Percentiles rank a stretch among this genome's conserved stretches.
These are phyloP conservation scores for Thymelicus lineola DNA, from an alignment of 2,888 invertebrate genomes.

Conservation along the genomic window DNA sequence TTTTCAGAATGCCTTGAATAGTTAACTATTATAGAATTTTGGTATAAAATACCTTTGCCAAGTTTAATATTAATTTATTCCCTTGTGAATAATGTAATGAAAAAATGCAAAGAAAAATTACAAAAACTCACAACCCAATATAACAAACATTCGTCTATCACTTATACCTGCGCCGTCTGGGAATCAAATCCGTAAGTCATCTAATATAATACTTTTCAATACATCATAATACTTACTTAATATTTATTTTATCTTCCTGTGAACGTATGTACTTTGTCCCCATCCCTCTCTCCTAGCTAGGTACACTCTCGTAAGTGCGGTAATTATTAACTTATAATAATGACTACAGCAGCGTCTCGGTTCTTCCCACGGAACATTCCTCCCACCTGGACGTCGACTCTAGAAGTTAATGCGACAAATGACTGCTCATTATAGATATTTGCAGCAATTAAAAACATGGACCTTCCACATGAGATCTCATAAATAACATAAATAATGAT, in stretches of 20 bases:
- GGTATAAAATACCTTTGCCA: no score
- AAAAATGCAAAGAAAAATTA: no score
- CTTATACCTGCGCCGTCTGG: no score
- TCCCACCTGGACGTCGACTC: slow-evolving; percentile 20
- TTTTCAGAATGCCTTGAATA: background rate
- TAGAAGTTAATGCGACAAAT: slow-evolving; percentile 31
- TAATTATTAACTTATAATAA: slow-evolving; percentile 28
- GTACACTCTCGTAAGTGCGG: background rate
- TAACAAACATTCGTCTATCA: no score
- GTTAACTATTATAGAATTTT: no score
- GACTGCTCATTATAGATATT: slow-evolving; percentile 33
- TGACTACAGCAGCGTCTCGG: slow-evolving; percentile 17
- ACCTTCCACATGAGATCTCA: slow-evolving; percentile 19
- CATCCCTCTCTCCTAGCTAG: background rate
- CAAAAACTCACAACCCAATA: no score
- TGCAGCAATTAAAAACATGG: slow-evolving; percentile 33
- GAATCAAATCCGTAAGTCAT: no score
- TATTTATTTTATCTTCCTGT: no score
- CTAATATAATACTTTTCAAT: no score
- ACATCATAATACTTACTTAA: no score
- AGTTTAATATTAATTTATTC: no score
- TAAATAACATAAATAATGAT: slow-evolving; percentile 5
- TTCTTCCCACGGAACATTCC: slow-evolving; percentile 36
- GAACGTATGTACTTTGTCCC: background rate
- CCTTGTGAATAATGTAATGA: no score